Percentiles rank a stretch among this genome's conserved stretches.
Conservation (phyloP, 2,113 vertebrate species). For the Xiphophorus couchianus region DNA sequence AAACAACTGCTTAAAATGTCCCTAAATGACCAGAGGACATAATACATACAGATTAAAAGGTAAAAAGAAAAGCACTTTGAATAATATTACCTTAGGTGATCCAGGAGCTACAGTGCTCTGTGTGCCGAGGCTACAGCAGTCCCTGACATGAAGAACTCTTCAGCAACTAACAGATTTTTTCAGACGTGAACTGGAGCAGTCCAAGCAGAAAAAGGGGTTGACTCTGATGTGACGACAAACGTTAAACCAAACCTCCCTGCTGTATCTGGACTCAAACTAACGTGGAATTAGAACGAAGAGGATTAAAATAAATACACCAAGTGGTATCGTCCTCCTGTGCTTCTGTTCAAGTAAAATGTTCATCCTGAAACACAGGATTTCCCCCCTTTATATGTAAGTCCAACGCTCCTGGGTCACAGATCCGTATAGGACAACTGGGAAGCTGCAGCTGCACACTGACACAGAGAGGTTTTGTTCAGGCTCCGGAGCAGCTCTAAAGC, state of each 20-base stretch:
- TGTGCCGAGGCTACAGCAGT: constrained; percentile 67
- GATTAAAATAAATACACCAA: constrained; percentile 1
- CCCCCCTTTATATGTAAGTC: constrained; percentile 46
- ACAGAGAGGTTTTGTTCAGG: constrained; percentile 76
- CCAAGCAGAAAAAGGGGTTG: constrained; percentile 53
- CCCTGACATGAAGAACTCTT: constrained; percentile 75
- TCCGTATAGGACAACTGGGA: constrained; percentile 68
- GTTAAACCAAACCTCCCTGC: not conserved
- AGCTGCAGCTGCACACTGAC: constrained; percentile 75
- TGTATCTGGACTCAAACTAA: constrained; percentile 2
- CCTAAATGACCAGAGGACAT: constrained; percentile 6
- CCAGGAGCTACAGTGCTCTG: constrained; percentile 45
- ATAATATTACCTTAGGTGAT: constrained; percentile 64
- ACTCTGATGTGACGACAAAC: constrained; percentile 12
- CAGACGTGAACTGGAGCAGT: constrained; percentile 70
- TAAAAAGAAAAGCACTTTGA: constrained; percentile 13
- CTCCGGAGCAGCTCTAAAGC: constrained; percentile 49
- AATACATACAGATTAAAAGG: not conserved
- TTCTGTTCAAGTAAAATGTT: not conserved
- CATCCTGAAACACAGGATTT: not conserved
- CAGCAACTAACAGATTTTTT: constrained; percentile 75
- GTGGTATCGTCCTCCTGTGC: constrained; percentile 1
- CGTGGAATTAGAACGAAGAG: not conserved
- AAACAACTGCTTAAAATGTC: constrained; percentile 4
- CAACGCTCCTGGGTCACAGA: constrained; percentile 68